These are phyloP conservation scores for Drosophila affinis DNA, from an alignment of 2,888 invertebrate species.

Conservation along the genomic window DNA sequence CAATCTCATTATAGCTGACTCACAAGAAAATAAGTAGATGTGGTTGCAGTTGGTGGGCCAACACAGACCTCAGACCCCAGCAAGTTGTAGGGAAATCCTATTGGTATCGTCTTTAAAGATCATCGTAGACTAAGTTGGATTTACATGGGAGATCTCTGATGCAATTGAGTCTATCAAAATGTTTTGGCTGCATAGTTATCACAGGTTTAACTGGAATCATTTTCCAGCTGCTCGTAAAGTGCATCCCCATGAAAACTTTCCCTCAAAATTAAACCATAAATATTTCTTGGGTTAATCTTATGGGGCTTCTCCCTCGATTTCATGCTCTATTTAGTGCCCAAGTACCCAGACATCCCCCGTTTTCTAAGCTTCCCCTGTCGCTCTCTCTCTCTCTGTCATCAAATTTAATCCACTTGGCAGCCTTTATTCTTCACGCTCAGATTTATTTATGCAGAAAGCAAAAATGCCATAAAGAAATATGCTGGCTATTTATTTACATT, in stretches of 20 bases:
- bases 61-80: background rate
- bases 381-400: background rate
- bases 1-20: slow-evolving; percentile 43
- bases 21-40: background rate
- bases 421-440: slow-evolving; percentile 30
- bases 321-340: slow-evolving; percentile 36
- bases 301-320: slow-evolving; percentile 11
- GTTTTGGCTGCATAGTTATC: background rate
- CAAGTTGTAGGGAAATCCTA: background rate
- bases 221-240: no score
- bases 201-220: background rate
- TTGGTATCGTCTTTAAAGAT: background rate
- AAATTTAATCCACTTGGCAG: slow-evolving; percentile 16
- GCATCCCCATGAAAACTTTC: background rate
- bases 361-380: slow-evolving; percentile 11
- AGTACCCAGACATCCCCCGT: slow-evolving; percentile 5
- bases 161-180: background rate
- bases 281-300: slow-evolving; percentile 1
- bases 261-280: slow-evolving; percentile 2
- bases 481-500: slow-evolving; percentile 35
- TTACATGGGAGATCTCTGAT: background rate
- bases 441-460: slow-evolving; percentile 64
- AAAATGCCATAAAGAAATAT: slow-evolving; percentile 57
- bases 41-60: slow-evolving; percentile 26
- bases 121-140: background rate